Evolutionary conservation across 2,113 vertebrate genomes (phyloP).

Genomic region (Glaucomys volans): DNA sequence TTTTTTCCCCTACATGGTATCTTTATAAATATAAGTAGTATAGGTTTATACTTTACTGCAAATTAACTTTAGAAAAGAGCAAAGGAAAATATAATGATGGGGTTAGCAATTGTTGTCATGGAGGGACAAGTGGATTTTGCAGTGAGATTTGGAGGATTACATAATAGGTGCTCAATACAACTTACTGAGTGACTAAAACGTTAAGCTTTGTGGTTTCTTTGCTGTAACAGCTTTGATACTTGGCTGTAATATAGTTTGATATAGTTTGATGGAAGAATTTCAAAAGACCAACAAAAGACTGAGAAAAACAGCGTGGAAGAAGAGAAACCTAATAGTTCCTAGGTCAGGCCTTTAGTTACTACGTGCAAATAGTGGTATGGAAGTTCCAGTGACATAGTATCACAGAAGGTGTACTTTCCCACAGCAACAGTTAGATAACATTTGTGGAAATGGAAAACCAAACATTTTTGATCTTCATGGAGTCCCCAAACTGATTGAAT

Average conservation of each 20-base stretch:
- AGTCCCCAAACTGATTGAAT: neutral
- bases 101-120: conserved; percentile 38
- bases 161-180: neutral
- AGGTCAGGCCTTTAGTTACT: neutral
- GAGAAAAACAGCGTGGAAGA: neutral
- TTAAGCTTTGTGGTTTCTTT: conserved; percentile 33
- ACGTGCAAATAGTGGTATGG: neutral
- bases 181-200: neutral
- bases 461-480: neutral
- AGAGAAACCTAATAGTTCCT: neutral
- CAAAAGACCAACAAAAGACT: conserved; percentile 3
- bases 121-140: conserved; percentile 56
- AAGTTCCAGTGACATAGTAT: neutral
- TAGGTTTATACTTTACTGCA: conserved; percentile 17
- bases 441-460: neutral
- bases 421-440: neutral
- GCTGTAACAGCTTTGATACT: conserved; percentile 36
- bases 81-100: conserved; percentile 44
- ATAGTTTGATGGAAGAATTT: conserved; percentile 50
- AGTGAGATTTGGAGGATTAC: neutral
- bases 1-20: neutral
- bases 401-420: neutral
- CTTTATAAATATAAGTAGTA: neutral
- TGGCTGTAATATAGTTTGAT: no score
- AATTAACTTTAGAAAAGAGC: conserved; percentile 48